Evolutionary conservation across 2,113 vertebrate species (phyloP).

Genomic region (Empidonax alnorum): DNA sequence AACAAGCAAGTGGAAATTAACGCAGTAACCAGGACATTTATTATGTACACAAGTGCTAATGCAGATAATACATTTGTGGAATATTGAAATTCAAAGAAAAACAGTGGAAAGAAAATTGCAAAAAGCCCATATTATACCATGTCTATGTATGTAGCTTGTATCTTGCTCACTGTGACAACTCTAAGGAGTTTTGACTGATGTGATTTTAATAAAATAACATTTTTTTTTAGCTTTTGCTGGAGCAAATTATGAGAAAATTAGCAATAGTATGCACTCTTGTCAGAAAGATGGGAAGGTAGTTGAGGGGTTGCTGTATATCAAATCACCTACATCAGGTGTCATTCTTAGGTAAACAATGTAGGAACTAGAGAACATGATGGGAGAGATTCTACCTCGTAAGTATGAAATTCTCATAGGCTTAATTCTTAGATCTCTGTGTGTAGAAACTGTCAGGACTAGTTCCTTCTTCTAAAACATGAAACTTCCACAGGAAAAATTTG

Average conservation of each 20-base stretch:
- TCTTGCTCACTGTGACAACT: neutral
- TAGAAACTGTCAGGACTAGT: neutral
- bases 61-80: neutral
- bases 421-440: neutral
- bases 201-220: neutral
- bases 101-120: neutral
- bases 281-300: neutral
- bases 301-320: neutral
- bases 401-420: neutral
- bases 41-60: neutral
- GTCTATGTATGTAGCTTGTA: neutral
- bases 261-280: neutral
- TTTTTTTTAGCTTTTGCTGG: neutral
- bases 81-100: neutral
- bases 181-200: neutral
- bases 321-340: neutral
- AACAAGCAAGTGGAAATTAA: neutral
- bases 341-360: neutral
- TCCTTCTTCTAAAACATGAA: neutral
- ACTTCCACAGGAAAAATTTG: neutral
- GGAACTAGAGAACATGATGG: neutral
- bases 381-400: neutral
- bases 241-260: neutral
- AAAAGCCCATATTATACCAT: neutral
- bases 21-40: neutral